A percentile compares a stretch with the other conserved stretches of the same genome.
Conservation (phyloP, 2,113 vertebrate species). For the Eira barbara region DNA sequence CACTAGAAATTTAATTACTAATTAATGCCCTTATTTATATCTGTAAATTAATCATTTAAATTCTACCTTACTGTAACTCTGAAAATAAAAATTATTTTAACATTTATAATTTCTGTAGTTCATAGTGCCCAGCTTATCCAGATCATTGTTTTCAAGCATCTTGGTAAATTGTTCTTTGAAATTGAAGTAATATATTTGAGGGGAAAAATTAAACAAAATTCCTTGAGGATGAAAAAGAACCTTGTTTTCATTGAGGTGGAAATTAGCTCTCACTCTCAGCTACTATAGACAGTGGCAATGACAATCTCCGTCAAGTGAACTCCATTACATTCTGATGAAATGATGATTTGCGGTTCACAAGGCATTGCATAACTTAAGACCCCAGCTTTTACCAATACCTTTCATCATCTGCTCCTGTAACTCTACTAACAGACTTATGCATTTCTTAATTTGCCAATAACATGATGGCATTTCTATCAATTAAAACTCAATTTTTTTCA, state of each 20-base stretch:
- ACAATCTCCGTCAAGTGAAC: not conserved
- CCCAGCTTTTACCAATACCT: not conserved
- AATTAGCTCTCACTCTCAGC: not conserved
- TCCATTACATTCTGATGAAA: not conserved
- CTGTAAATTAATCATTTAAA: constrained; percentile 74
- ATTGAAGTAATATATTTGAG: constrained; percentile 24
- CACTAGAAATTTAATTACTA: constrained; percentile 66
- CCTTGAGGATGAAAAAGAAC: not conserved
- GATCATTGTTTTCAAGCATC: constrained; percentile 73
- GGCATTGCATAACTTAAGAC: not conserved
- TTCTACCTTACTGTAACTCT: constrained; percentile 56
- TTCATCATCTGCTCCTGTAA: not conserved
- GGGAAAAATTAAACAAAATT: not conserved
- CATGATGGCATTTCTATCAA: not conserved
- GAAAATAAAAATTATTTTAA: constrained; percentile 9
- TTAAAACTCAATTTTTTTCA: not conserved
- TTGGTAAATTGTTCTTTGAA: constrained; percentile 76
- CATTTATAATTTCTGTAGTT: constrained; percentile 47
- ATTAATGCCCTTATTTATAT: constrained; percentile 62
- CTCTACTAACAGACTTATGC: not conserved
- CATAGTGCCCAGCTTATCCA: constrained; percentile 68
- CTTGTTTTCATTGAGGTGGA: not conserved
- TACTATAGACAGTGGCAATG: not conserved
- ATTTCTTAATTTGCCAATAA: not conserved
- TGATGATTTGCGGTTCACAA: not conserved